These are phyloP conservation scores for Mobula birostris DNA, from an alignment of 2,113 vertebrate species.

Conservation along the genomic window DNA sequence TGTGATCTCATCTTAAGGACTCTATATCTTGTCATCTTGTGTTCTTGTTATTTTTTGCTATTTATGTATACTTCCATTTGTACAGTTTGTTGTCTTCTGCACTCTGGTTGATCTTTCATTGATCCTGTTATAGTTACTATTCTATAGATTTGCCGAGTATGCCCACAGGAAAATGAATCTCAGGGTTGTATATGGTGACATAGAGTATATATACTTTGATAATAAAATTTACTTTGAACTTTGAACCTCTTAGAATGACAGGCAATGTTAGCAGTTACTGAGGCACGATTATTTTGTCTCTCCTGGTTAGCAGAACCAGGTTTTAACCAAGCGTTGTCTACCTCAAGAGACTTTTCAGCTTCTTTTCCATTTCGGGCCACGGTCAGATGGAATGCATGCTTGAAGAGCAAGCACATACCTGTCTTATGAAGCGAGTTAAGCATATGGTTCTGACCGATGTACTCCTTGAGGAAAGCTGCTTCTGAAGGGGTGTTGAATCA, in stretches of 20 bases:
- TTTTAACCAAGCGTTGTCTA: neutral
- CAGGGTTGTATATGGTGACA: too few species aligned
- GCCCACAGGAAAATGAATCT: too few species aligned
- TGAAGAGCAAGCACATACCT: conserved; percentile 18
- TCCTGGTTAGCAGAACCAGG: neutral
- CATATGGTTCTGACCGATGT: neutral
- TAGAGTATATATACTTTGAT: too few species aligned
- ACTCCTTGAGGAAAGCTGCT: neutral
- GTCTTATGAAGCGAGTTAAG: neutral
- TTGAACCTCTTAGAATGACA: neutral
- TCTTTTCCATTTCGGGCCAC: neutral
- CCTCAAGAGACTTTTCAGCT: neutral
- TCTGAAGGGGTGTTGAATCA: neutral
- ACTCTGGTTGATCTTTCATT: too few species aligned
- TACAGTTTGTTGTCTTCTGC: too few species aligned
- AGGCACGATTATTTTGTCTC: neutral
- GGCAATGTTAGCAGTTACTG: neutral
- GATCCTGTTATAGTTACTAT: too few species aligned
- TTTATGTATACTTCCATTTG: too few species aligned
- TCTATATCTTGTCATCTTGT: too few species aligned
- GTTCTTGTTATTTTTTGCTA: too few species aligned
- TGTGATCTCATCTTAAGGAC: too few species aligned
- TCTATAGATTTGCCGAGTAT: too few species aligned
- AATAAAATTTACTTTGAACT: too few species aligned
- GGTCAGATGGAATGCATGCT: neutral